phyloP scores from a whole-genome alignment of 2,797 vertebrate species.

The Microctenopoma stevenorrisi region DNA sequence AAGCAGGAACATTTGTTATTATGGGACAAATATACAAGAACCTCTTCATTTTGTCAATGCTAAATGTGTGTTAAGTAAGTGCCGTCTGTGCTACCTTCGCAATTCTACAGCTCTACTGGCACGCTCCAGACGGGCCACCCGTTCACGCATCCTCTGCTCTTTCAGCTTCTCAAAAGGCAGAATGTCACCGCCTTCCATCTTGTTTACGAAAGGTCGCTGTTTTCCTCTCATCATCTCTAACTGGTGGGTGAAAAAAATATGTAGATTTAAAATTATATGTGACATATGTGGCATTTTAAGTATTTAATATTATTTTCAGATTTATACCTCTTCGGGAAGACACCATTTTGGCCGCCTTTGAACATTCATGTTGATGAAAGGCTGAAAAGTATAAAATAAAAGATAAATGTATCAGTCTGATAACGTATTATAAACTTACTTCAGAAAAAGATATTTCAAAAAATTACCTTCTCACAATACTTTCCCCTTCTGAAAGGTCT shows the following conservation, averaged over 20 bases:
- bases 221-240: constrained; percentile 88
- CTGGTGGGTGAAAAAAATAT: constrained; percentile 60
- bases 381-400: constrained; percentile 55
- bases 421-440: neutral
- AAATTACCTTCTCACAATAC: constrained; percentile 90
- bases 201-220: constrained; percentile 85
- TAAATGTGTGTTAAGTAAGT: neutral
- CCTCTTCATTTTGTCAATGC: neutral
- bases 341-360: constrained; percentile 82
- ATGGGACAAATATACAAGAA: neutral
- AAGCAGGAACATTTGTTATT: neutral
- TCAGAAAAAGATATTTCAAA: neutral
- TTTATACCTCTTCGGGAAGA: constrained; percentile 82
- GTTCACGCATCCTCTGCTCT: constrained; percentile 92
- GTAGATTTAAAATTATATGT: too few species aligned
- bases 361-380: constrained; percentile 73
- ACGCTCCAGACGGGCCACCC: constrained; percentile 91
- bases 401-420: neutral
- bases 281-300: too few species aligned
- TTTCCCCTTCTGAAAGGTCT: constrained; percentile 90
- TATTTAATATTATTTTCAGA: too few species aligned
- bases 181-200: constrained; percentile 88
- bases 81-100: constrained; percentile 85
- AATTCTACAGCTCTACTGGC: constrained; percentile 91
- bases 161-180: constrained; percentile 98